phyloP scores from a whole-genome alignment of 2,888 invertebrate species.

The Andricus quercusramuli region DNA sequence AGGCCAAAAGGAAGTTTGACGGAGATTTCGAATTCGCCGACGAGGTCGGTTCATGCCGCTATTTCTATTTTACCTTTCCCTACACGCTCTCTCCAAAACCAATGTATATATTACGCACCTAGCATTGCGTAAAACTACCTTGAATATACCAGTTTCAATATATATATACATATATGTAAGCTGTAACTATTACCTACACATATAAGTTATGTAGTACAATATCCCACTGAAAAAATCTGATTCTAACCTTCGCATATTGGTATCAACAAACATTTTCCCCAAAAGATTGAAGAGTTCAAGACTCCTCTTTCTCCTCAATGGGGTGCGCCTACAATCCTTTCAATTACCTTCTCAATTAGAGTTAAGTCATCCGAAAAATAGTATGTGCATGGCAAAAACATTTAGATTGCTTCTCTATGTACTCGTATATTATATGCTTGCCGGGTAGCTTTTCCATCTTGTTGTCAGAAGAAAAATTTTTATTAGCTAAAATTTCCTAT shows the following conservation, averaged over 20 bases:
- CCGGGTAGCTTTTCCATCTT: background rate
- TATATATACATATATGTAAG: background rate
- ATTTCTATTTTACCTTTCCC: constrained; percentile 50
- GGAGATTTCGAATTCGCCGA: constrained; percentile 90
- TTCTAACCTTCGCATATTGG: background rate
- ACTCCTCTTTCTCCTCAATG: constrained; percentile 5
- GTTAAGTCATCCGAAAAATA: background rate
- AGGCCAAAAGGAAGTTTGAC: constrained; percentile 86
- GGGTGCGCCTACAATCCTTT: constrained; percentile 1
- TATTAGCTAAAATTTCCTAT: background rate
- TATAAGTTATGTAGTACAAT: background rate
- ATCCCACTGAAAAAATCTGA: constrained; percentile 3
- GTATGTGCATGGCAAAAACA: background rate
- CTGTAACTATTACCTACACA: background rate
- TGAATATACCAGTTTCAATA: background rate
- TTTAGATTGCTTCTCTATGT: background rate
- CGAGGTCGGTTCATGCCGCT: constrained; percentile 81
- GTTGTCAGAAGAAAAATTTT: background rate
- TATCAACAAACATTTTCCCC: constrained; percentile 1
- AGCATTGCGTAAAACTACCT: constrained; percentile 23
- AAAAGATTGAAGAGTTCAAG: background rate
- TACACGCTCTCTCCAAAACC: constrained; percentile 50
- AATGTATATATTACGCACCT: constrained; percentile 46
- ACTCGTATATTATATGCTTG: background rate
- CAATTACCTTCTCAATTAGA: background rate